Evolutionary conservation across 30 jellyfish, hydroid and myxozoan genomes (phyloP).

Genomic region (Aurelia sp.): DNA sequence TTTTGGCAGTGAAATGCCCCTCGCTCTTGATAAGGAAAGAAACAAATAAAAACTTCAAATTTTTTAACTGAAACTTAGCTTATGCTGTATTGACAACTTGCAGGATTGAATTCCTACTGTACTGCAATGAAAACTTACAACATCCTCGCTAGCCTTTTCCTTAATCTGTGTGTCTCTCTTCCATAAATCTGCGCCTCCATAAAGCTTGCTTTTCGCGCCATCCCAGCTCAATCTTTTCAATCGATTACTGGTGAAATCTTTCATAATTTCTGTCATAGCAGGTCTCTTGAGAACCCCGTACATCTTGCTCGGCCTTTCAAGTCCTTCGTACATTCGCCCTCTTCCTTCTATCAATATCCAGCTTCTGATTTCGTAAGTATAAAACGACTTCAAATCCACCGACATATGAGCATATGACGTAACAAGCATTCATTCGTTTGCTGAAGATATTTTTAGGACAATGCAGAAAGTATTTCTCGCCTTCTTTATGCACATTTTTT

Average conservation of each 20-base stretch:
- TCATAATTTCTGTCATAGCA: conserved; percentile 27
- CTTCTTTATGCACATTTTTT: conserved; percentile 5
- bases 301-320: conserved; percentile 2
- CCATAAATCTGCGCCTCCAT: conserved; percentile 15
- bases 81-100: no score
- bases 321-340: no score
- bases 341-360: no score
- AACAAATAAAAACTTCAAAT: no score
- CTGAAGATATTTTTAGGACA: conserved; percentile 5
- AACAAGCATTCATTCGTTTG: conserved; percentile 13
- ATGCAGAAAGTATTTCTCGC: conserved; percentile 45
- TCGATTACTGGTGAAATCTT: conserved; percentile 10
- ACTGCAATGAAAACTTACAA: conserved; percentile 14
- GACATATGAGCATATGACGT: conserved; percentile 8
- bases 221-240: conserved; percentile 30
- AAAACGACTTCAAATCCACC: no score
- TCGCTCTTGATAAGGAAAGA: no score
- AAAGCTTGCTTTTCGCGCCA: background rate
- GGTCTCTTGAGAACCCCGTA: conserved; percentile 52
- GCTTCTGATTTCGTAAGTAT: no score
- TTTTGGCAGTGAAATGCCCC: no score
- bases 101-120: no score
- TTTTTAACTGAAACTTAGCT: no score
- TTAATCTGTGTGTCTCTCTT: background rate
- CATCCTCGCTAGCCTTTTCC: background rate